Evolutionary conservation across 2,113 vertebrate species (phyloP), one percentile per base, ranked within the genome.

Genomic region (Propithecus coquereli): DNA sequence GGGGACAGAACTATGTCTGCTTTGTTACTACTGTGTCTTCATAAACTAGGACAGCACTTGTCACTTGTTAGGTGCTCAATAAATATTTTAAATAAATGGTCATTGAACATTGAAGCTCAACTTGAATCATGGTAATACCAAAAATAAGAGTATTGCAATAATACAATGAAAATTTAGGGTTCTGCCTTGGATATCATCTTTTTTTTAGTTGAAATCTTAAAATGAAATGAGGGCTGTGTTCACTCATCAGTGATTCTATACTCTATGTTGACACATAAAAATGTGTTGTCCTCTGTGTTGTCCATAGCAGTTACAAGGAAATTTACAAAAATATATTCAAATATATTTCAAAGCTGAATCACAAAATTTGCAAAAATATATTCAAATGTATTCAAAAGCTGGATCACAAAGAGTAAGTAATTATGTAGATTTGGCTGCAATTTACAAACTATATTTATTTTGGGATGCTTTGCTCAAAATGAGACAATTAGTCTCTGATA

Each of bases 371-470:
- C 43, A 91, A 65, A 85, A 93, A 71, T 76, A 65, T 47, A 80
- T 59, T 96, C 63, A 95, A 81, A 87, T 54, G 20, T 54, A 57
- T 57, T 57, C 54, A 57, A 57, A 22, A 57, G 54, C 54, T 57
- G 20, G 20, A 57, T 57, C 20, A 57, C 61, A 82, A 76, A 86
- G 71, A 89, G 27, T 3, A 59, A 92, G 47, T 86, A 84, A 83
- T 94, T 89, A 81, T 82, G 50, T 77, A 81, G 89, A 82, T 87
- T 76, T 91, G 52, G 50, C 70, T 94, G 32, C 37, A 70, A 74
- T 86, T 89, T 92, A 23, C 20, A 92, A 86, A 94, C 50, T 82
- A 93, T 30, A 76, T 77, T 92, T 27, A 86, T 73, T 92, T 73
- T 74, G 40, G 34, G 17, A 68, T 76, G 43, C 18, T 63, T 70